phyloP scores from a whole-genome alignment of 2,888 invertebrate species.

The Globia sparganii region DNA sequence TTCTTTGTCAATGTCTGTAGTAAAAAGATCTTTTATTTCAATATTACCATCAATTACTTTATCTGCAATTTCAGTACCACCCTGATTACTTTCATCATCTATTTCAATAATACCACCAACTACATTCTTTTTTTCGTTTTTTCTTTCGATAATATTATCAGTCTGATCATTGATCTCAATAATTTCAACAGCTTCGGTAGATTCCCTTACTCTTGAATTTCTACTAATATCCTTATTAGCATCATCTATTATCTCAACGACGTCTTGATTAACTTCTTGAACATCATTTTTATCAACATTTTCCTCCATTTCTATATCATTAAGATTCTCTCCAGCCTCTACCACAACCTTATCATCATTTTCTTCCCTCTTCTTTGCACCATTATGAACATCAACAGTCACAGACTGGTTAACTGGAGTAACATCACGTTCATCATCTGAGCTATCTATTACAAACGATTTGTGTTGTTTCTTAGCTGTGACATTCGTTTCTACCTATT shows the following conservation, averaged over 20 bases:
- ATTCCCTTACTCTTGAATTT: neutral
- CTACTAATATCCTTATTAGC: conserved; percentile 2
- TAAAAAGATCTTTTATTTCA: conserved; percentile 23
- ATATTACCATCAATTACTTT: neutral
- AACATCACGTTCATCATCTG: conserved; percentile 71
- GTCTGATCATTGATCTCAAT: conserved; percentile 37
- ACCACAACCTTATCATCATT: conserved; percentile 3
- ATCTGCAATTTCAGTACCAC: neutral
- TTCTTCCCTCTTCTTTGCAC: conserved; percentile 23
- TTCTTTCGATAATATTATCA: neutral
- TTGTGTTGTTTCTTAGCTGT: conserved; percentile 41
- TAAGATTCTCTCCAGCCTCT: neutral
- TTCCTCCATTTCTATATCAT: conserved; percentile 34
- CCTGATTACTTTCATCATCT: conserved; percentile 29
- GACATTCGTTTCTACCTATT: conserved; percentile 32
- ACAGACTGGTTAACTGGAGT: conserved; percentile 66
- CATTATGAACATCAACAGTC: conserved; percentile 70
- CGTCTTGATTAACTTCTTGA: conserved; percentile 32
- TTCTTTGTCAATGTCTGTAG: conserved; percentile 8
- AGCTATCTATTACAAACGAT: conserved; percentile 60
- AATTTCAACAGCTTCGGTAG: conserved; percentile 21
- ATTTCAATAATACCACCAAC: conserved; percentile 27
- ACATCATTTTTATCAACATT: neutral
- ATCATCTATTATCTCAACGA: conserved; percentile 34
- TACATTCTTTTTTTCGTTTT: conserved; percentile 2